Evolutionary conservation across 1,140 invertebrate species (phyloP), one percentile per base, ranked within the genome.

Genomic region (Heliconius hermathena): DNA sequence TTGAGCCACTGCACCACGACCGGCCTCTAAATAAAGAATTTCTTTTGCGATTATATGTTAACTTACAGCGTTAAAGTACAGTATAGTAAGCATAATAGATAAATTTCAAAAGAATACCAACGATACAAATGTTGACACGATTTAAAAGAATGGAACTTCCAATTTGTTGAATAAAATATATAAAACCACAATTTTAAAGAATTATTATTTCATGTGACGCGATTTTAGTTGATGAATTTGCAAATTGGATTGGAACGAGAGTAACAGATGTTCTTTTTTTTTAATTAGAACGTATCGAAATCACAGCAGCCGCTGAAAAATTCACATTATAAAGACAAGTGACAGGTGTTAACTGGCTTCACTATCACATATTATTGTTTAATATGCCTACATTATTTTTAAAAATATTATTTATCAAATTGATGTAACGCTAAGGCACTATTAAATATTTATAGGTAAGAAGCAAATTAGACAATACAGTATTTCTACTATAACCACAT

Each of bases 221-320:
- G 54, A 76, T 76, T 76, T 76, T 76, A 76, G 74, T 76, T 76
- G 74, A 76, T 76, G 74, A 76, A 76, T 41, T 76, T 60, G 60
- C 74, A 76, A 76, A 76, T 76, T 76, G 74, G 60, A 76, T 66
- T 22, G 74, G 74, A 76, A 38, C 57, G 74, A 52, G 74, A 66
- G 57, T 54, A 60, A 66, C 57, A 76, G 54, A 76, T 60, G 60
- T 76, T 54, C 74, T 76, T 76, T 76, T 36, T n/a, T 57, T 76
- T 76, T 76, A 76, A 76, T 76, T 76, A 76, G 74, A 54, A 33
- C 36, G 54, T 41, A 46, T 76, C 57, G 74, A 76, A 76, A 66
- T 49, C 74, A 76, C 54, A 29, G 38, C 57, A 16, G 46, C 41
- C 57, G 74, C 22, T 41, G 60, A 76, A 38, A 76, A 76, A 75